A percentile compares a stretch with the other conserved stretches of the same genome.
Evolutionary conservation across 2,888 invertebrate species (phyloP).

Genomic region (Diarsia dahlii): DNA sequence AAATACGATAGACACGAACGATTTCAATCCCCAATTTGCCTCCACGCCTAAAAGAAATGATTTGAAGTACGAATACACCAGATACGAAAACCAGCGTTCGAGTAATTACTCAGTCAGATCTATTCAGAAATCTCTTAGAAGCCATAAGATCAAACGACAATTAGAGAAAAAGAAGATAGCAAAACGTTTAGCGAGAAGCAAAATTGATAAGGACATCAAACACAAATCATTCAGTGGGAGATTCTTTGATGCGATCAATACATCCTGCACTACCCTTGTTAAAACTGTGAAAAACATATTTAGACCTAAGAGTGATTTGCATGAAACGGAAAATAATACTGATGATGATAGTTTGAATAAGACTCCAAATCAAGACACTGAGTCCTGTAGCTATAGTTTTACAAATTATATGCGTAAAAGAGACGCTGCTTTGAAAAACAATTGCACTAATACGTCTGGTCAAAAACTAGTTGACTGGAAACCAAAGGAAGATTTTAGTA

Average conservation of each 20-base stretch:
- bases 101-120: slow-evolving; percentile 22
- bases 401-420: slow-evolving; percentile 82
- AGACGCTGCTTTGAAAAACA: slow-evolving; percentile 70
- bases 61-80: slow-evolving; percentile 13
- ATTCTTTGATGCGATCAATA: slow-evolving; percentile 81
- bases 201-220: slow-evolving; percentile 62
- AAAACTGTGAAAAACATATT: slow-evolving; percentile 83
- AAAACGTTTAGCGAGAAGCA: slow-evolving; percentile 44
- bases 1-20: slow-evolving; percentile 41
- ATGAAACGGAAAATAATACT: slow-evolving; percentile 30
- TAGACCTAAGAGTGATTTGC: slow-evolving; percentile 63
- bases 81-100: slow-evolving; percentile 23
- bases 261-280: slow-evolving; percentile 81
- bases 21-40: slow-evolving; percentile 76
- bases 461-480: background rate
- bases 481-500: slow-evolving; percentile 49
- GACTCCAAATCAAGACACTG: slow-evolving; percentile 35
- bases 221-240: slow-evolving; percentile 75
- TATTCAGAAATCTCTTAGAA: slow-evolving; percentile 23
- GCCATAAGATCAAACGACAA: slow-evolving; percentile 26
- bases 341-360: slow-evolving; percentile 11
- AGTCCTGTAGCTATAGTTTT: slow-evolving; percentile 77
- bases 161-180: slow-evolving; percentile 19
- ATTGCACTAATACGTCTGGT: slow-evolving; percentile 41
- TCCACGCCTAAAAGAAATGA: slow-evolving; percentile 78